phyloP scores from a whole-genome alignment of 2,888 invertebrate species.

The Hirudinaria manillensis region DNA sequence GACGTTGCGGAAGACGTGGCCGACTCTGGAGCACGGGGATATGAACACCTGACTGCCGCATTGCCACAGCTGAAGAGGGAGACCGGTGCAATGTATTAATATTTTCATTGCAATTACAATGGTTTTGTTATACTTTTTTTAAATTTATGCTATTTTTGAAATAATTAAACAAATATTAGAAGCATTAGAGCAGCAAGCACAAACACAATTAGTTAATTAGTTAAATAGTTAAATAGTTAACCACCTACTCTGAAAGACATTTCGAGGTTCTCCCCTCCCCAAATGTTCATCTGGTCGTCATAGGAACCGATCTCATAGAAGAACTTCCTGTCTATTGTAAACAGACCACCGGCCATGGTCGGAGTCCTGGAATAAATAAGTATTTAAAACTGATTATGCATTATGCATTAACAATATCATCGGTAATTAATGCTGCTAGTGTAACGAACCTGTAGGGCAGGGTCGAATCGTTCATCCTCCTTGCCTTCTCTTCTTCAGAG shows the following conservation, averaged over 20 bases:
- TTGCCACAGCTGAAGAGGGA: constrained; percentile 50
- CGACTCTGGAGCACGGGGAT: constrained; percentile 53
- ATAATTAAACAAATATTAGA: neutral
- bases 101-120: neutral
- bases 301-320: constrained; percentile 97
- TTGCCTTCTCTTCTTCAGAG: constrained; percentile 89
- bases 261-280: constrained; percentile 93
- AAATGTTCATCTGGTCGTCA: constrained; percentile 98
- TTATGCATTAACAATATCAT: neutral
- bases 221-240: too few relatives aligned
- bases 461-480: constrained; percentile 85
- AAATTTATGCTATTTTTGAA: too few relatives aligned
- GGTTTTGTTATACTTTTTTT: neutral
- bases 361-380: constrained; percentile 34
- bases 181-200: neutral
- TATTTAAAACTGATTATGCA: neutral
- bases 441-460: constrained; percentile 67
- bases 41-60: constrained; percentile 54
- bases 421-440: neutral
- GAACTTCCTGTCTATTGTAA: constrained; percentile 71
- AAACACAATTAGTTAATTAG: too few relatives aligned
- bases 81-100: neutral
- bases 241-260: constrained; percentile 79
- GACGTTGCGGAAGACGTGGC: constrained; percentile 55
- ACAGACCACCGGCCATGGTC: constrained; percentile 40